These are phyloP conservation scores for Xenopus laevis DNA, from an alignment of 2,113 vertebrate genomes.

Conservation along the genomic window DNA sequence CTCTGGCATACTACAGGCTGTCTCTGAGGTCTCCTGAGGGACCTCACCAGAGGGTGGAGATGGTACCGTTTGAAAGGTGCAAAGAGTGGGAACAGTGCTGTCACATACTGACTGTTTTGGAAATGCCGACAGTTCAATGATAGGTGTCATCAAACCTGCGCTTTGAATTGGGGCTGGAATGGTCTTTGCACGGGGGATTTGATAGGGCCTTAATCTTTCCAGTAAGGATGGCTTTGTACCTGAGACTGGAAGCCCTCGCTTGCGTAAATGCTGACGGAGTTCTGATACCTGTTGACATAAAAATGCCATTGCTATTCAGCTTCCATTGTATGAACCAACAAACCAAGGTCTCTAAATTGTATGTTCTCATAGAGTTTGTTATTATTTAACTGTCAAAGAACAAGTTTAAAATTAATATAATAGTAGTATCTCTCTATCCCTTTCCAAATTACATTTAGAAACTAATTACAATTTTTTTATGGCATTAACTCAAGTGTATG, in stretches of 20 bases:
- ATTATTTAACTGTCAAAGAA: too few relatives aligned
- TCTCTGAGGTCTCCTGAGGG: not conserved
- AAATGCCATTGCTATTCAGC: too few relatives aligned
- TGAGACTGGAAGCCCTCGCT: slow-evolving; percentile 82
- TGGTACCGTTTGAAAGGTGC: slow-evolving; percentile 54
- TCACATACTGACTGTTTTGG: slow-evolving; percentile 47
- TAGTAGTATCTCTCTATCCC: too few relatives aligned
- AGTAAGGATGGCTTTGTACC: slow-evolving; percentile 82
- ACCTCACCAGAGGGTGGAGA: slow-evolving; percentile 52
- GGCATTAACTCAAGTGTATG: too few relatives aligned
- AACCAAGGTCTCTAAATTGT: too few relatives aligned
- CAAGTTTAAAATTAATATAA: too few relatives aligned
- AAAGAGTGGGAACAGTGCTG: slow-evolving; percentile 46
- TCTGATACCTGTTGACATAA: slow-evolving; percentile 76
- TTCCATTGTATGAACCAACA: too few relatives aligned
- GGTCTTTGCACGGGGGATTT: slow-evolving; percentile 54
- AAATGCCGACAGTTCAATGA: slow-evolving; percentile 20
- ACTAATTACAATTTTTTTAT: too few relatives aligned
- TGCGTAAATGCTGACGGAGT: slow-evolving; percentile 81
- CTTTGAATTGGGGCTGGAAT: slow-evolving; percentile 58
- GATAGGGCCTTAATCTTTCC: slow-evolving; percentile 74
- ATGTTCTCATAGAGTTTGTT: too few relatives aligned
- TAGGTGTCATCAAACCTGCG: slow-evolving; percentile 51
- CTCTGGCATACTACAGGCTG: not conserved
- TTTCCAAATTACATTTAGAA: too few relatives aligned